phyloP scores from a whole-genome alignment of 37 sponge, comb jelly and placozoan genomes.

The Oopsacas minuta region DNA sequence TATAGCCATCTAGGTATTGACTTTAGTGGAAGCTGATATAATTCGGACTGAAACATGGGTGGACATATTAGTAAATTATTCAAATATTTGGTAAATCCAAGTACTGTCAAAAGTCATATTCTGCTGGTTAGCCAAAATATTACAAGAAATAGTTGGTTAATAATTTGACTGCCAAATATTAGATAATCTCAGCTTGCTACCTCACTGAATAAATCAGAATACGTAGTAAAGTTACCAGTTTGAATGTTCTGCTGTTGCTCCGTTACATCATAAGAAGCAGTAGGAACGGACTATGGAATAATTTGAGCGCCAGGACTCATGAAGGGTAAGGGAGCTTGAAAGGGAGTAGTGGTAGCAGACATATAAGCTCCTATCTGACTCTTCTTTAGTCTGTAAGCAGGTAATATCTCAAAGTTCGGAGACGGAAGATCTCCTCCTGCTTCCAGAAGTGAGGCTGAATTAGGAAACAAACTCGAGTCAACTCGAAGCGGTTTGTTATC shows the following conservation, averaged over 20 bases:
- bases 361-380: conserved; percentile 10
- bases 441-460: neutral
- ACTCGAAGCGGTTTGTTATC: neutral
- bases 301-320: neutral
- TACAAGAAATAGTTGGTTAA: too few species aligned
- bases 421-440: conserved; percentile 7
- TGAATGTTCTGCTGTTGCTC: neutral
- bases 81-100: too few species aligned
- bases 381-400: conserved; percentile 2
- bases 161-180: too few species aligned
- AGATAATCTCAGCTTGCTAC: too few species aligned
- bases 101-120: too few species aligned
- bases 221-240: neutral
- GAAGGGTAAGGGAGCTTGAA: neutral
- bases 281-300: neutral
- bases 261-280: neutral
- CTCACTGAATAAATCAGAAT: too few species aligned
- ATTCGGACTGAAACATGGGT: too few species aligned
- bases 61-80: too few species aligned
- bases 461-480: neutral
- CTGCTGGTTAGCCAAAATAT: too few species aligned
- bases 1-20: too few species aligned
- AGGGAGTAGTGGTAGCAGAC: neutral
- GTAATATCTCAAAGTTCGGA: neutral
- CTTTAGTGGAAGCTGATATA: too few species aligned